A percentile compares a stretch with the other conserved stretches of the same genome.
Conservation (phyloP, 2,888 invertebrate species). For the Amiota minor region DNA sequence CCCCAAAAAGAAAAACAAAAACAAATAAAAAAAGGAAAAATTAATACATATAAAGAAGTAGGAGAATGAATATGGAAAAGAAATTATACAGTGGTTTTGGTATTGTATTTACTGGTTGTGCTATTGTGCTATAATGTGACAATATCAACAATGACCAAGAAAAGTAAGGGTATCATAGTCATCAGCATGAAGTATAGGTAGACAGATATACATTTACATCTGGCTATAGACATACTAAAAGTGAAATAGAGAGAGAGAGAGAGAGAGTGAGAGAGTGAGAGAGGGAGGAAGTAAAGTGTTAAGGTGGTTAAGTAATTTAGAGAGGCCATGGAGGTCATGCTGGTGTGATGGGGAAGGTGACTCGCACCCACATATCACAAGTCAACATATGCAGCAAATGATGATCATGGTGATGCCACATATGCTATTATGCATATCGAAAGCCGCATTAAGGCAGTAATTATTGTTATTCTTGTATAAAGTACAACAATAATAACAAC, state of each 20-base stretch:
- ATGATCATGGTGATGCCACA: not conserved
- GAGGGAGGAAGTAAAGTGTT: too few species aligned
- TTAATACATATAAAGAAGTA: too few species aligned
- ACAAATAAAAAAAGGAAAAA: too few species aligned
- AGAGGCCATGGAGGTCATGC: not conserved
- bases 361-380: too few species aligned
- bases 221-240: not conserved
- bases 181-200: not conserved
- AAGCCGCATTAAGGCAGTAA: constrained; percentile 26
- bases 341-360: not conserved
- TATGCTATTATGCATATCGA: constrained; percentile 25
- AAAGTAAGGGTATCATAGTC: too few species aligned
- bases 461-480: constrained; percentile 28
- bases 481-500: constrained; percentile 19
- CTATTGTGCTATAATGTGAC: too few species aligned
- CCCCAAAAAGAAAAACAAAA: too few species aligned
- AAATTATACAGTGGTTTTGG: too few species aligned
- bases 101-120: too few species aligned
- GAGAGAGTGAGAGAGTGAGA: not conserved
- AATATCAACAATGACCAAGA: too few species aligned
- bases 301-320: too few species aligned
- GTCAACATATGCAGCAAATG: constrained; percentile 21
- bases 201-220: not conserved
- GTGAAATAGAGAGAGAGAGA: not conserved
- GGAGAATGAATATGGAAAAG: too few species aligned